Conservation (phyloP, 2,113 vertebrate genomes). For the Lota lota region DNA sequence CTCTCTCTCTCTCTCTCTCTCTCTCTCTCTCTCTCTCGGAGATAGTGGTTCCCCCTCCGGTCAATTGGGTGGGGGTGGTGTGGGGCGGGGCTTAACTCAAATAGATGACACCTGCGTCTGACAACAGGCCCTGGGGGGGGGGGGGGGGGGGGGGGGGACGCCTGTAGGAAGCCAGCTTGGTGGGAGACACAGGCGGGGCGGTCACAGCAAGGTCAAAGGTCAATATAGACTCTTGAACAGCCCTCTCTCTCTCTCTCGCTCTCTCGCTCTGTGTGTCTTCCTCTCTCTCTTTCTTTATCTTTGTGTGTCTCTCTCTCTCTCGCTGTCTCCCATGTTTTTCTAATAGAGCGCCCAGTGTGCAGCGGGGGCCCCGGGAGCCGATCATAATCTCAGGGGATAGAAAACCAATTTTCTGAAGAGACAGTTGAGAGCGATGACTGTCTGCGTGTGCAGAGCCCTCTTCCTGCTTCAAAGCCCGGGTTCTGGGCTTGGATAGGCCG, state of each 20-base stretch:
- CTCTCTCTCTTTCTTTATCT: too few relatives aligned
- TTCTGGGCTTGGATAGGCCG: slow-evolving; percentile 24
- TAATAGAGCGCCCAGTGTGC: slow-evolving; percentile 50
- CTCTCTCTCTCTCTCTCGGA: too few relatives aligned
- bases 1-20: too few relatives aligned
- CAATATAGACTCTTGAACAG: slow-evolving; percentile 12
- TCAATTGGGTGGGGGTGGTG: slow-evolving; percentile 22
- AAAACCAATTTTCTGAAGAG: slow-evolving; percentile 71
- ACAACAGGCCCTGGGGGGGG: slow-evolving; percentile 14
- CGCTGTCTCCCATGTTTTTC: slow-evolving; percentile 48
- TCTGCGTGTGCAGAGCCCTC: slow-evolving; percentile 40
- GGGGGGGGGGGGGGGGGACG: slow-evolving; percentile 34
- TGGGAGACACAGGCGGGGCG: slow-evolving; percentile 38
- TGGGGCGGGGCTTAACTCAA: slow-evolving; percentile 37
- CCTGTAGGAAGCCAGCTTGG: slow-evolving; percentile 40
- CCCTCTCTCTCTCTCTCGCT: too few relatives aligned
- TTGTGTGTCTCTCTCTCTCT: too few relatives aligned
- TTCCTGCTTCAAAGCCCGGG: slow-evolving; percentile 45
- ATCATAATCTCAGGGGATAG: slow-evolving; percentile 69
- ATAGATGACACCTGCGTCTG: slow-evolving; percentile 58
- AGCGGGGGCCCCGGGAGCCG: slow-evolving; percentile 41
- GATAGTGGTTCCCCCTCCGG: too few relatives aligned
- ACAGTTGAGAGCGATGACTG: slow-evolving; percentile 60
- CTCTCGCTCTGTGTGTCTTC: too few relatives aligned
- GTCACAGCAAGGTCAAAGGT: slow-evolving; percentile 52